Evolutionary conservation across 2,888 invertebrate species (phyloP).

Genomic region (Lepidochitona cinerea): DNA sequence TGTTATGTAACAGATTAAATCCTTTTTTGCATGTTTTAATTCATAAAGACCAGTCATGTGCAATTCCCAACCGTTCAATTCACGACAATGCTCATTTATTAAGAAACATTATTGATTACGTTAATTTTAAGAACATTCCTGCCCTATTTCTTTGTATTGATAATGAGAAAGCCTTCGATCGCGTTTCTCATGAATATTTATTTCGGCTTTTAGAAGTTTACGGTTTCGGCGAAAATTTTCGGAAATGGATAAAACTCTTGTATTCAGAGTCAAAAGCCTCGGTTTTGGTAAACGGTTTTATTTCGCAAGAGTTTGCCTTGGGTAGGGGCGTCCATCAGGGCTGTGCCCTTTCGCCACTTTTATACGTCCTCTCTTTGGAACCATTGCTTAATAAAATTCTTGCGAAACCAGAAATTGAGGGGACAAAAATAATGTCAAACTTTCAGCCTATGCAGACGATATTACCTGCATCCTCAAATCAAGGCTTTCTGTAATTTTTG

Average conservation of each 20-base stretch:
- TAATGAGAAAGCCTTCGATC: no score
- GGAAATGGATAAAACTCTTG: conserved; percentile 34
- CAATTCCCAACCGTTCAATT: conserved; percentile 35
- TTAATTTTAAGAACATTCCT: conserved; percentile 26
- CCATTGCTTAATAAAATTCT: not conserved
- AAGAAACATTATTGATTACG: conserved; percentile 32
- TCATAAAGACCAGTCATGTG: conserved; percentile 35
- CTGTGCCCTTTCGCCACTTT: not conserved
- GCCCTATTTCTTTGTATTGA: conserved; percentile 35
- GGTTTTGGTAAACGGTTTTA: conserved; percentile 1
- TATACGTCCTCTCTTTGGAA: not conserved
- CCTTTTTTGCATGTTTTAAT: conserved; percentile 26
- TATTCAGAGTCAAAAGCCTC: conserved; percentile 15
- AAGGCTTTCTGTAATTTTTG: not conserved
- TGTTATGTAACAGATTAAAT: conserved; percentile 27
- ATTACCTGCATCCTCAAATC: not conserved
- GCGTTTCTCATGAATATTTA: conserved; percentile 33
- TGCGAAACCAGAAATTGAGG: conserved; percentile 10
- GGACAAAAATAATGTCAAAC: conserved; percentile 12
- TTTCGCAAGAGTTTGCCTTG: not conserved
- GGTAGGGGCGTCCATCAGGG: not conserved
- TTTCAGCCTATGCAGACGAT: conserved; percentile 20
- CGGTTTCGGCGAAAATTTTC: conserved; percentile 33
- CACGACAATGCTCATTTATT: conserved; percentile 37
- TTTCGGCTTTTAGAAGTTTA: conserved; percentile 29